Percentiles rank a stretch among this genome's conserved stretches.
Evolutionary conservation across 2,888 invertebrate genomes (phyloP).

Genomic region (Nephrotoma appendiculata): DNA sequence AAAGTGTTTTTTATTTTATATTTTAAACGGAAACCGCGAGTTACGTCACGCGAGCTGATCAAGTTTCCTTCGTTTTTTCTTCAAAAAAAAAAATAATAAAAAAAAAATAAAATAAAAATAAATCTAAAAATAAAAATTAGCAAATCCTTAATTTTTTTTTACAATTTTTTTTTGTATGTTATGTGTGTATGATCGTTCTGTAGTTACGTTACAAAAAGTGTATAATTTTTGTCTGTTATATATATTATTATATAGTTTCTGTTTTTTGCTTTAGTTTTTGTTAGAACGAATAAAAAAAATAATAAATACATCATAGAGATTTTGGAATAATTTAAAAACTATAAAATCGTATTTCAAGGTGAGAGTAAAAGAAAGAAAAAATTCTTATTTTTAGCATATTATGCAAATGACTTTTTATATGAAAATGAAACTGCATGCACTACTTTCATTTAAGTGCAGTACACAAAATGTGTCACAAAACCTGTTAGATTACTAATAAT

Average conservation of each 20-base stretch:
- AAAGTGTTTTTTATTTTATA: slow-evolving; percentile 1
- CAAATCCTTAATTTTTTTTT: neutral
- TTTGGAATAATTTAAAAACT: neutral
- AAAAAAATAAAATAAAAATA: neutral
- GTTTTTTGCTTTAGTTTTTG: neutral
- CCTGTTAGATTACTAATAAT: neutral
- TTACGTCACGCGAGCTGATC: slow-evolving; percentile 13
- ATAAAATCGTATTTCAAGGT: neutral
- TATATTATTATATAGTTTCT: neutral
- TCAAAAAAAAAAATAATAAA: neutral
- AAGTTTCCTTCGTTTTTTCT: slow-evolving; percentile 10
- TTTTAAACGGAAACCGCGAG: slow-evolving; percentile 7
- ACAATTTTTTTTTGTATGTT: neutral
- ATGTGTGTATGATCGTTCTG: neutral
- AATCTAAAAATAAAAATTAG: slow-evolving; percentile 5
- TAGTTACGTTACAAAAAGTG: neutral
- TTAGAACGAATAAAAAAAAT: neutral
- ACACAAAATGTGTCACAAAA: neutral
- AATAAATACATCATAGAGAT: neutral
- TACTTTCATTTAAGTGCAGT: neutral
- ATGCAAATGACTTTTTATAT: neutral
- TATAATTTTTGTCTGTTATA: neutral
- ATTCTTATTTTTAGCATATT: neutral
- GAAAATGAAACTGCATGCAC: neutral
- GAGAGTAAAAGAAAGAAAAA: neutral